phyloP scores from a whole-genome alignment of 2,888 invertebrate genomes.

The Doris montereyensis region DNA sequence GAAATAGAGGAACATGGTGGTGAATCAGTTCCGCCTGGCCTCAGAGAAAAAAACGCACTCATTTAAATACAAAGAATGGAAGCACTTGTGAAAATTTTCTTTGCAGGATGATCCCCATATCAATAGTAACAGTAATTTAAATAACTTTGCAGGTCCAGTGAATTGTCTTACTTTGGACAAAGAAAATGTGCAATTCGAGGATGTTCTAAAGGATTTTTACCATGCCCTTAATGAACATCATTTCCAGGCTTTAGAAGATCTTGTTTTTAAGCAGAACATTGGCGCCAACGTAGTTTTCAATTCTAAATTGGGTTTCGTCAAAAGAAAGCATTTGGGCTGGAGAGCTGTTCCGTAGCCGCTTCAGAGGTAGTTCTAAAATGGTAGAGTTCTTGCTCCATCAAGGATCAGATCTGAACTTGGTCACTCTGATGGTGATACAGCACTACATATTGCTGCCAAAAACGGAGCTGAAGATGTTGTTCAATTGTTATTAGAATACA shows the following conservation, averaged over 20 bases:
- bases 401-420: conserved; percentile 52
- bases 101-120: too few species aligned
- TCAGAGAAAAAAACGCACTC: background rate
- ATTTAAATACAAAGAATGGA: too few species aligned
- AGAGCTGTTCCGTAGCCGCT: conserved; percentile 53
- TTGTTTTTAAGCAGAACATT: conserved; percentile 44
- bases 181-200: conserved; percentile 18
- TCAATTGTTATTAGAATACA: conserved; percentile 50
- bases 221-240: conserved; percentile 52
- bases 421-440: conserved; percentile 55
- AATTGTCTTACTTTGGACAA: background rate
- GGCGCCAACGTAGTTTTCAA: conserved; percentile 55
- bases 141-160: too few species aligned
- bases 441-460: conserved; percentile 59
- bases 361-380: conserved; percentile 46
- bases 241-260: conserved; percentile 44
- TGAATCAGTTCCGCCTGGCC: background rate
- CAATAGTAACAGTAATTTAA: too few species aligned
- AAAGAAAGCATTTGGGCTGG: conserved; percentile 52
- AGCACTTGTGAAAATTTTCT: too few species aligned
- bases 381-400: conserved; percentile 51
- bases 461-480: conserved; percentile 55
- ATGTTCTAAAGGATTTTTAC: conserved; percentile 46
- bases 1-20: background rate
- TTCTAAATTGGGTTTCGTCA: conserved; percentile 48